These are phyloP conservation scores for Anarrhichthys ocellatus DNA, from an alignment of 2,113 vertebrate genomes.

Conservation along the genomic window DNA sequence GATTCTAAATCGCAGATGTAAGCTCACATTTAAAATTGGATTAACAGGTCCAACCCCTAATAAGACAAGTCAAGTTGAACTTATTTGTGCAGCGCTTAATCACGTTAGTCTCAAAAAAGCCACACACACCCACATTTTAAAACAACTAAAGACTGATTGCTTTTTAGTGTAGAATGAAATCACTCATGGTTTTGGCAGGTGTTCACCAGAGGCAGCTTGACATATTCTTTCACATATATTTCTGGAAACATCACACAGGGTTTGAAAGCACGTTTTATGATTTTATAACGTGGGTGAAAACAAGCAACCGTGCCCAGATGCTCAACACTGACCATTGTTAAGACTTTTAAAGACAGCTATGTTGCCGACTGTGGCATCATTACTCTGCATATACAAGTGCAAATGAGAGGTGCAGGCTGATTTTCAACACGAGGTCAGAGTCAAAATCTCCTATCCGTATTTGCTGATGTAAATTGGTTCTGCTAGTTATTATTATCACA, in stretches of 20 bases:
- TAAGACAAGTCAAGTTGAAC: constrained; percentile 35
- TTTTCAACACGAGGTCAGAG: neutral
- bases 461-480: neutral
- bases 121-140: constrained; percentile 44
- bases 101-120: constrained; percentile 45
- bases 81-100: constrained; percentile 40
- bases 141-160: constrained; percentile 29
- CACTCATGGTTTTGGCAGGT: constrained; percentile 9
- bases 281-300: constrained; percentile 14
- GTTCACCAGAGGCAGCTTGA: neutral
- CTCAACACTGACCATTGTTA: neutral
- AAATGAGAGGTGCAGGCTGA: constrained; percentile 9
- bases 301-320: neutral
- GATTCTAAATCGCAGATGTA: constrained; percentile 20
- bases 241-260: neutral
- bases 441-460: neutral
- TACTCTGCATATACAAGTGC: neutral
- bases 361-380: neutral
- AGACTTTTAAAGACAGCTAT: neutral
- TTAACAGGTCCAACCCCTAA: constrained; percentile 43
- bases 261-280: neutral
- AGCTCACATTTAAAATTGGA: constrained; percentile 45
- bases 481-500: neutral
- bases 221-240: neutral
- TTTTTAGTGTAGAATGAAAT: constrained; percentile 29